Conservation (phyloP, 2,797 vertebrate species). For the Cheirogaleus major region DNA sequence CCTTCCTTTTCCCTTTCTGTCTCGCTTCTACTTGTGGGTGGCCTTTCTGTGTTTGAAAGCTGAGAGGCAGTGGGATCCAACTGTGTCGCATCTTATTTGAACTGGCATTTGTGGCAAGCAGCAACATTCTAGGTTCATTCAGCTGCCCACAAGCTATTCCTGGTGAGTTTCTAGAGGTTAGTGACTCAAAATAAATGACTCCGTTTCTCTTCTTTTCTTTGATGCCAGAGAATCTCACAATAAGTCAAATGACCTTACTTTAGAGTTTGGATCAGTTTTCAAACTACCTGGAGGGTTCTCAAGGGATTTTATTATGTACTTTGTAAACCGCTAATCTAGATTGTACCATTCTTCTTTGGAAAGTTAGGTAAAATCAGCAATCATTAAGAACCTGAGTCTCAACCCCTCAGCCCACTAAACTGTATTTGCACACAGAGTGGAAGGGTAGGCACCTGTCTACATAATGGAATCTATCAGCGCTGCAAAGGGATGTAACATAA, state of each 20-base stretch:
- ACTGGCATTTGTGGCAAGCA: background rate
- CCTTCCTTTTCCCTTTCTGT: background rate
- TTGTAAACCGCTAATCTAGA: background rate
- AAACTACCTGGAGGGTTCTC: background rate
- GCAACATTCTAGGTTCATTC: background rate
- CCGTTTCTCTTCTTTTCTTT: background rate
- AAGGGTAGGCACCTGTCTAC: background rate
- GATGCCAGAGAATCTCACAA: background rate
- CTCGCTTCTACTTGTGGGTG: background rate
- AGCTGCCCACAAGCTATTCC: background rate
- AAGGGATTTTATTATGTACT: background rate
- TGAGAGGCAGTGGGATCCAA: background rate
- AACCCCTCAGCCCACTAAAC: background rate
- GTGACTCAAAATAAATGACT: background rate
- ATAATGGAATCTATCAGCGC: fast-evolving
- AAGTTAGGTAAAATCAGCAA: background rate
- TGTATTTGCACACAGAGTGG: background rate
- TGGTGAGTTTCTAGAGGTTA: background rate
- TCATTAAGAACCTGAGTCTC: background rate
- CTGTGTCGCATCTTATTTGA: background rate
- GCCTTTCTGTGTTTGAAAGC: background rate
- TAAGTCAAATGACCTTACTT: background rate
- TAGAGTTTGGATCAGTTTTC: background rate
- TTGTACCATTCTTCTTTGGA: background rate
- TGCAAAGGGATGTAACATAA: background rate